A percentile compares a stretch with the other conserved stretches of the same genome.
phyloP scores from a whole-genome alignment of 2,113 vertebrate genomes.

The Desmodus rotundus region DNA sequence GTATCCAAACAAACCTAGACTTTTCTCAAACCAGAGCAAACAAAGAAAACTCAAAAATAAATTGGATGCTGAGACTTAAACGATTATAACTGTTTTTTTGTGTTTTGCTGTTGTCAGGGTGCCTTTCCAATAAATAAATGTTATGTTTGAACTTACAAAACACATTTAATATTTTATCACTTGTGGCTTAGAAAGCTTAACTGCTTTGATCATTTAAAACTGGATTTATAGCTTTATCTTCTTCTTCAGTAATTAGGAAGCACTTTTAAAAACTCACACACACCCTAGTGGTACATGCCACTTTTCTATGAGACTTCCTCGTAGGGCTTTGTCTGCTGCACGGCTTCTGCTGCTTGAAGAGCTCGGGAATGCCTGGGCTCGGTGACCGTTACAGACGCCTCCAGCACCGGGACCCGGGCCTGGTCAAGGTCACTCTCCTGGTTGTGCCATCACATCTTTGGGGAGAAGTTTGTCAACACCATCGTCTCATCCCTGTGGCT shows the following conservation, averaged over 20 bases:
- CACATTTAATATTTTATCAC: background rate
- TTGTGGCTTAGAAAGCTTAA: background rate
- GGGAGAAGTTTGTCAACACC: background rate
- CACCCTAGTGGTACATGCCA: background rate
- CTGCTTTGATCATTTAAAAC: background rate
- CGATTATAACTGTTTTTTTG: background rate
- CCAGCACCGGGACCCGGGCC: background rate
- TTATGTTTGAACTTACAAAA: background rate
- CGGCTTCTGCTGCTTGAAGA: background rate
- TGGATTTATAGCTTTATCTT: background rate
- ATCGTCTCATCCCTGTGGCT: background rate
- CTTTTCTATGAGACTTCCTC: background rate
- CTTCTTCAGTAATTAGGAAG: background rate
- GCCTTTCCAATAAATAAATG: background rate
- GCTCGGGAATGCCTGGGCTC: background rate
- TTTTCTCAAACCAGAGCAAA: background rate
- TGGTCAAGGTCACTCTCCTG: background rate
- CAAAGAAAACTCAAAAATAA: constrained; percentile 27
- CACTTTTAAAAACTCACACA: background rate
- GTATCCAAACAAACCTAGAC: background rate
- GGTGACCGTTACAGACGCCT: background rate
- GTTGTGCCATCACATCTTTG: background rate
- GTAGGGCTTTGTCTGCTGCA: background rate
- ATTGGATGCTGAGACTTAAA: background rate
- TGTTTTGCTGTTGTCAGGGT: background rate